These are phyloP conservation scores for Cephalopachus bancanus DNA, from an alignment of 2,797 vertebrate genomes.

Conservation along the genomic window DNA sequence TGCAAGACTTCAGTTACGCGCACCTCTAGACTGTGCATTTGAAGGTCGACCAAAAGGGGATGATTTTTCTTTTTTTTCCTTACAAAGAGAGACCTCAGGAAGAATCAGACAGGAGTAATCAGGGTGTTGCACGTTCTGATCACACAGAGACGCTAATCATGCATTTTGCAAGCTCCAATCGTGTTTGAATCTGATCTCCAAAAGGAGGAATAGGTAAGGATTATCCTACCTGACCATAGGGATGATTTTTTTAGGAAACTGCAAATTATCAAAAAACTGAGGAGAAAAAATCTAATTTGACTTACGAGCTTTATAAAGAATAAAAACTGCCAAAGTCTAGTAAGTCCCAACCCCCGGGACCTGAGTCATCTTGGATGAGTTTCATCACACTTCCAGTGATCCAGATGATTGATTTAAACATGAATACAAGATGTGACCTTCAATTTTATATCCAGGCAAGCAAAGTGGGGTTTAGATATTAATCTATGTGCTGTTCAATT, in stretches of 20 bases:
- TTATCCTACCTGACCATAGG: too few species aligned
- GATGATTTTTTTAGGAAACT: background rate
- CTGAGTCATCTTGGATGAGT: background rate
- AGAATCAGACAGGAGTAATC: too few species aligned
- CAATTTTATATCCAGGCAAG: background rate
- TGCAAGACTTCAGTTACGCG: background rate
- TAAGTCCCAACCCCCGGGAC: background rate
- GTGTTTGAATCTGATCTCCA: too few species aligned
- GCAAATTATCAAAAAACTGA: background rate
- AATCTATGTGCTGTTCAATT: background rate
- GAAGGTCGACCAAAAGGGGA: background rate
- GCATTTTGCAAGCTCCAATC: too few species aligned
- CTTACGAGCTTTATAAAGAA: background rate
- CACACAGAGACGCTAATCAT: too few species aligned
- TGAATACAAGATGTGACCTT: background rate
- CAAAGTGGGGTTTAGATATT: background rate
- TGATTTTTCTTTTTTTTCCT: background rate
- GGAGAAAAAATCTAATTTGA: background rate
- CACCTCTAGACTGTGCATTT: background rate
- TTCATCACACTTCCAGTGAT: background rate
- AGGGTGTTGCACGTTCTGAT: too few species aligned
- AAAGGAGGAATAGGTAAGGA: too few species aligned
- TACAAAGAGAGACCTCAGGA: too few species aligned
- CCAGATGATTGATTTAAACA: background rate
- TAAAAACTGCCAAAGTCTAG: background rate